Conservation (phyloP, 2,113 vertebrate species). For the Phylloscopus whistleri region DNA sequence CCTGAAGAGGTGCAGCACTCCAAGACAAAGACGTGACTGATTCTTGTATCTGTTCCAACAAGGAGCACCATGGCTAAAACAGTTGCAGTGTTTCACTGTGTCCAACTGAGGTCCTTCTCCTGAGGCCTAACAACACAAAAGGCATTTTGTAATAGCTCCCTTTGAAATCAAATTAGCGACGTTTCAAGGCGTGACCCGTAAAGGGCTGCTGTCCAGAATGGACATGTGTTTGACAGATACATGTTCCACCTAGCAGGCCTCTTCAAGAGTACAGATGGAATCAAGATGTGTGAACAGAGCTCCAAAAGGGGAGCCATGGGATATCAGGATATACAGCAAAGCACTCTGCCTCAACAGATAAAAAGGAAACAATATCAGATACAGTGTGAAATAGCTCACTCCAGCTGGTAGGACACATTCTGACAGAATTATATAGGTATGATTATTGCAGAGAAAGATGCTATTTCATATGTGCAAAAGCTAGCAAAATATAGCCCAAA, state of each 20-base stretch:
- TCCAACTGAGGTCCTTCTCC: constrained; percentile 43
- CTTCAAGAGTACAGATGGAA: constrained; percentile 58
- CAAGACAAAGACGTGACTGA: constrained; percentile 50
- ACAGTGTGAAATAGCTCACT: not conserved
- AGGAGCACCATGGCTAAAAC: not conserved
- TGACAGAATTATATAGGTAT: not conserved
- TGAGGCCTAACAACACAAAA: constrained; percentile 58
- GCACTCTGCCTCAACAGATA: not conserved
- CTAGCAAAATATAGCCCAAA: not conserved
- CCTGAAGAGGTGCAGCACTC: not conserved
- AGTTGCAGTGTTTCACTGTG: constrained; percentile 20
- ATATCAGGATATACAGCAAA: constrained; percentile 18
- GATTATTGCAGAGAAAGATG: not conserved
- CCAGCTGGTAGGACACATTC: constrained; percentile 21
- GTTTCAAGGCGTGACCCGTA: constrained; percentile 61
- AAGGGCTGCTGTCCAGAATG: constrained; percentile 47
- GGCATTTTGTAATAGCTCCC: constrained; percentile 52
- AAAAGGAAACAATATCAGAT: constrained; percentile 46
- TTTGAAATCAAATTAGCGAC: constrained; percentile 66
- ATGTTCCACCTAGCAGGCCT: constrained; percentile 28
- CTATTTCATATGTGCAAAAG: not conserved
- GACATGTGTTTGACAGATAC: constrained; percentile 63
- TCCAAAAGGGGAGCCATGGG: constrained; percentile 25
- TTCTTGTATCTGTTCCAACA: constrained; percentile 23
- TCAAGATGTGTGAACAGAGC: constrained; percentile 64